phyloP scores from a whole-genome alignment of 2,888 invertebrate genomes.

The Dicyrtomina minuta region DNA sequence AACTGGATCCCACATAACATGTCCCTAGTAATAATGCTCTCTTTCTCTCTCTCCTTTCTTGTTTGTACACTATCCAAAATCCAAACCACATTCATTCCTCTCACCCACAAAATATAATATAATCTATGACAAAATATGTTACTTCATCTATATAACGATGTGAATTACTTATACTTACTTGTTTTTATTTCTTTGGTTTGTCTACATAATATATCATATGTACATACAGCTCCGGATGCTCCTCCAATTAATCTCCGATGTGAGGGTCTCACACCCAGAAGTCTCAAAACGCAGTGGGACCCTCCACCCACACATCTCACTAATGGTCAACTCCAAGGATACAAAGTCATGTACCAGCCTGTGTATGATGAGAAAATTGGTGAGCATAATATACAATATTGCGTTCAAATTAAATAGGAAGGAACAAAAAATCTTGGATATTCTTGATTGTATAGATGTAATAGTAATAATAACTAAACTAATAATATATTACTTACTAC shows the following conservation, averaged over 20 bases:
- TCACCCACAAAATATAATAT: background rate
- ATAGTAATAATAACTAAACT: no score
- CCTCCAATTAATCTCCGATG: constrained; percentile 44
- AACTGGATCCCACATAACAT: background rate
- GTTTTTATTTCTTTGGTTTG: constrained; percentile 11
- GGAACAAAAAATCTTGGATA: no score
- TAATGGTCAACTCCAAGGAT: constrained; percentile 47
- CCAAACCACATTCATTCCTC: background rate
- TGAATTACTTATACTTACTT: constrained; percentile 1
- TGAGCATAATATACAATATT: constrained; percentile 11
- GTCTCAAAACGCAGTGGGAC: constrained; percentile 46
- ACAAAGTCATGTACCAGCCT: constrained; percentile 49
- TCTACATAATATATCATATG: background rate
- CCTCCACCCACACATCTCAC: constrained; percentile 40
- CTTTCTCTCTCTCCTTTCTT: background rate
- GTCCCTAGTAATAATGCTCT: background rate
- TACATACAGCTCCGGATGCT: constrained; percentile 42
- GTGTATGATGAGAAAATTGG: constrained; percentile 36
- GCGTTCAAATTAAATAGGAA: background rate
- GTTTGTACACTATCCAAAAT: background rate
- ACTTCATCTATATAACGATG: background rate
- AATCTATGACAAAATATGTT: constrained; percentile 1
- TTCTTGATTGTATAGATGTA: no score
- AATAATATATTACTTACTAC: no score
- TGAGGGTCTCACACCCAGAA: constrained; percentile 46